A percentile compares a stretch with the other conserved stretches of the same genome.
Evolutionary conservation across 2,888 invertebrate species (phyloP).

Genomic region (Rhagonycha fulva): DNA sequence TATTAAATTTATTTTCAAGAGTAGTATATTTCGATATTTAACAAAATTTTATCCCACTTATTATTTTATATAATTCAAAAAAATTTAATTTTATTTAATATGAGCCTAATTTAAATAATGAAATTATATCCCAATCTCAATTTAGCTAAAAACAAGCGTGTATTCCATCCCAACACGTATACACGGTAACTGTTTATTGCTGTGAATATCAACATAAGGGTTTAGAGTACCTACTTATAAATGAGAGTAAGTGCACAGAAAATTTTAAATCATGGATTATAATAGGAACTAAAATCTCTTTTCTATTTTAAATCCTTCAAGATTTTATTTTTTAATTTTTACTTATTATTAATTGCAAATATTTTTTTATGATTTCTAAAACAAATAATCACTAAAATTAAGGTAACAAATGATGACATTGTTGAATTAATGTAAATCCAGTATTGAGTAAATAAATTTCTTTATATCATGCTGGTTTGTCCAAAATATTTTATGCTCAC

Average conservation of each 20-base stretch:
- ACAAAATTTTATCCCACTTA: not conserved
- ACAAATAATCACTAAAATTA: not conserved
- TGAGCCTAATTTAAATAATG: not conserved
- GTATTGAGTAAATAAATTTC: constrained; percentile 5
- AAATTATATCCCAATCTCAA: not conserved
- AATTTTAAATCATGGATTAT: not conserved
- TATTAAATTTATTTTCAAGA: too few species aligned
- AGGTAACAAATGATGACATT: not conserved
- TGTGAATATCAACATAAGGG: not conserved
- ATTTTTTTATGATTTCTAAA: not conserved
- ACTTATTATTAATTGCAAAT: not conserved
- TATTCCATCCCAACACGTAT: not conserved
- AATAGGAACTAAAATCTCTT: not conserved
- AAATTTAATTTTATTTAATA: not conserved
- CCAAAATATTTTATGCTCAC: constrained; percentile 3
- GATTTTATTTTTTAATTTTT: not conserved
- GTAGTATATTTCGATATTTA: not conserved
- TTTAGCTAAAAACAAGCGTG: not conserved
- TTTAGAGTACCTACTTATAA: not conserved
- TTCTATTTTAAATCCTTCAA: not conserved
- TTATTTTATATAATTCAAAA: not conserved
- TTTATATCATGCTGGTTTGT: constrained; percentile 7
- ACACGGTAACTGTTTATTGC: not conserved
- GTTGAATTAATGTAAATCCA: not conserved
- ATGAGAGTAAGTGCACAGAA: not conserved